Percentiles rank a stretch among this genome's conserved stretches.
These are phyloP conservation scores for Ptychochromis oligacanthus DNA, from an alignment of 2,113 vertebrate genomes.

Conservation along the genomic window DNA sequence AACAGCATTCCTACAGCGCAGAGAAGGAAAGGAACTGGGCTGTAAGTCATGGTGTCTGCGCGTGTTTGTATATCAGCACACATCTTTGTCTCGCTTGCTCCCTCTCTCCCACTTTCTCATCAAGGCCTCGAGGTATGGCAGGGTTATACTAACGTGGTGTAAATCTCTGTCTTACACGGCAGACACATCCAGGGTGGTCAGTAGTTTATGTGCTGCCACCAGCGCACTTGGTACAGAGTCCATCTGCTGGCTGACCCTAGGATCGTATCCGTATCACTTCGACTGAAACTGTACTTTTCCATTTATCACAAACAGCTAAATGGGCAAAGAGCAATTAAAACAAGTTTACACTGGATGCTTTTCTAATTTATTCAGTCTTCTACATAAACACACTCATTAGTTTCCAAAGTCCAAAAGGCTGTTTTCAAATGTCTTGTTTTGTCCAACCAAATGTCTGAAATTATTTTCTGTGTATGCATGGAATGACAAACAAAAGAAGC, in stretches of 20 bases:
- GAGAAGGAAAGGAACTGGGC: constrained; percentile 49
- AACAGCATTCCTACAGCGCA: constrained; percentile 54
- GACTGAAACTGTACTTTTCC: not conserved
- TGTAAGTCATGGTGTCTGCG: constrained; percentile 67
- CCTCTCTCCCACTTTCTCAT: constrained; percentile 36
- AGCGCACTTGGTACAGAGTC: not conserved
- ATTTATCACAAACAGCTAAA: not conserved
- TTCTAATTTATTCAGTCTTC: not conserved
- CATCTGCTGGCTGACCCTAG: not conserved
- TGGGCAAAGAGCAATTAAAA: not conserved
- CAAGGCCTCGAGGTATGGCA: constrained; percentile 67
- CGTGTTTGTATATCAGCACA: constrained; percentile 22
- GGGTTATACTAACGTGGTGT: constrained; percentile 53
- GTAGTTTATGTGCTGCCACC: constrained; percentile 49
- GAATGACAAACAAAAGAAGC: not conserved
- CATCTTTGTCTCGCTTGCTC: constrained; percentile 43
- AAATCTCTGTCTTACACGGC: constrained; percentile 53
- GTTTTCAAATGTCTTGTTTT: not conserved
- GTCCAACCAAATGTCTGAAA: not conserved
- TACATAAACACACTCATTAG: not conserved
- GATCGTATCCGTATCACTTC: not conserved
- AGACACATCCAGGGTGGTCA: constrained; percentile 29
- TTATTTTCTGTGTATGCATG: not conserved
- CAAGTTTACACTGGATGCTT: not conserved
- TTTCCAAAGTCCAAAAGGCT: not conserved